Percentiles rank a stretch among this genome's conserved stretches.
phyloP scores from a whole-genome alignment of 2,888 invertebrate species.

The Lobophora halterata region DNA sequence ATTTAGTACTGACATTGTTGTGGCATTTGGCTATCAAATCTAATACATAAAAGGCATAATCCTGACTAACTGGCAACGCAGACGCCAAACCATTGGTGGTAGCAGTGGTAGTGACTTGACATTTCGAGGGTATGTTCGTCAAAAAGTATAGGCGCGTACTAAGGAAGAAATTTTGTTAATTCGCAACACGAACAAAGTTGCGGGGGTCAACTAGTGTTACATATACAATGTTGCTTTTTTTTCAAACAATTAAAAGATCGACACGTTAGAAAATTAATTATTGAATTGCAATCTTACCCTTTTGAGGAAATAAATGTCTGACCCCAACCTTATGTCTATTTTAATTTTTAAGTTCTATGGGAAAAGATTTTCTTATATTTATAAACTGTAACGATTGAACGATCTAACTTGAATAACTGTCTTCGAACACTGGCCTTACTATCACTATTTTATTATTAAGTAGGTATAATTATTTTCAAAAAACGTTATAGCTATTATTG shows the following conservation, averaged over 20 bases:
- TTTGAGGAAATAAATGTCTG: slow-evolving; percentile 1
- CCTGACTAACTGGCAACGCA: no score
- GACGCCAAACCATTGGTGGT: no score
- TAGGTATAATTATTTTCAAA: slow-evolving; percentile 36
- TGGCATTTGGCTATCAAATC: slow-evolving; percentile 42
- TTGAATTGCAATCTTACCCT: slow-evolving; percentile 11
- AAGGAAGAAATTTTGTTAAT: no score
- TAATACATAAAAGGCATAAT: no score
- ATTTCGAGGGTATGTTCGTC: no score
- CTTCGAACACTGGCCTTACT: slow-evolving; percentile 66
- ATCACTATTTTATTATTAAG: slow-evolving; percentile 55
- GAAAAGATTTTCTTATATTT: not conserved
- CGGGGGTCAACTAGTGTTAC: no score
- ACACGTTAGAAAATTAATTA: slow-evolving; percentile 41
- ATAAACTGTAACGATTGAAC: slow-evolving; percentile 10
- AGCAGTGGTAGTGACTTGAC: no score
- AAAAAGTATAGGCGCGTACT: no score
- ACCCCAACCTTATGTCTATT: slow-evolving; percentile 5
- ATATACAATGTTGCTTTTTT: slow-evolving; percentile 46
- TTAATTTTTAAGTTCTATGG: slow-evolving; percentile 2
- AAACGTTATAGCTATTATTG: slow-evolving; percentile 40
- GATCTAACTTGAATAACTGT: slow-evolving; percentile 42
- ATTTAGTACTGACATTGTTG: slow-evolving; percentile 30
- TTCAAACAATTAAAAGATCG: slow-evolving; percentile 42
- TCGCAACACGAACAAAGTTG: no score